These are phyloP conservation scores for Morelia viridis DNA, from an alignment of 2,797 vertebrate genomes.

Conservation along the genomic window DNA sequence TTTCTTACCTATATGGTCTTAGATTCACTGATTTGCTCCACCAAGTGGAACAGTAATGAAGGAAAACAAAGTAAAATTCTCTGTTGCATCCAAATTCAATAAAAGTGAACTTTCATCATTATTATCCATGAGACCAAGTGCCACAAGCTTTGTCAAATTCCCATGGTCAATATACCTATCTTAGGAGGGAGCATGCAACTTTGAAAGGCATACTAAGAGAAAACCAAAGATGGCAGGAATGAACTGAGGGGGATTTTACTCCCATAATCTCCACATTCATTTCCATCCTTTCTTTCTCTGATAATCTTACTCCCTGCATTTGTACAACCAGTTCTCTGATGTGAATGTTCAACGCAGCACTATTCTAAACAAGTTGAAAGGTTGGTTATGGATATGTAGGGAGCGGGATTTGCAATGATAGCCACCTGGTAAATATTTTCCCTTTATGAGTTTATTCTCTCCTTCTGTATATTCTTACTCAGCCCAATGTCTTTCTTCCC, in stretches of 20 bases:
- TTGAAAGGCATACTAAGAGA: neutral
- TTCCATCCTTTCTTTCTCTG: neutral
- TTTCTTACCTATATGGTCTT: neutral
- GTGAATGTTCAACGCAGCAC: neutral
- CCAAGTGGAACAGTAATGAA: neutral
- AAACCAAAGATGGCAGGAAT: neutral
- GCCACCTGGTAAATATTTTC: neutral
- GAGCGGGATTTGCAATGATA: neutral
- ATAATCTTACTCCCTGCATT: neutral
- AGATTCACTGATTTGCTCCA: neutral
- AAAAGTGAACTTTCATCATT: neutral
- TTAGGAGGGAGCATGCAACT: neutral
- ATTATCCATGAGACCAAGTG: neutral
- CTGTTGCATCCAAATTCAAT: conserved; percentile 33
- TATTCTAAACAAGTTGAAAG: neutral
- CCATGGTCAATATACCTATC: neutral
- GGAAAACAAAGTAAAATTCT: neutral
- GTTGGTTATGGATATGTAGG: neutral
- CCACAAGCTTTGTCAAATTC: neutral
- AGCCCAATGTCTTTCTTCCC: neutral
- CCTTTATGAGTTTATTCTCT: neutral
- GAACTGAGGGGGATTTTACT: neutral
- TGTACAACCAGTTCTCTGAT: neutral
- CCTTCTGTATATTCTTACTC: neutral
- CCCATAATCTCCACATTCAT: neutral